Conservation (phyloP, 2,113 vertebrate genomes). For the Platycercus adscitus region DNA sequence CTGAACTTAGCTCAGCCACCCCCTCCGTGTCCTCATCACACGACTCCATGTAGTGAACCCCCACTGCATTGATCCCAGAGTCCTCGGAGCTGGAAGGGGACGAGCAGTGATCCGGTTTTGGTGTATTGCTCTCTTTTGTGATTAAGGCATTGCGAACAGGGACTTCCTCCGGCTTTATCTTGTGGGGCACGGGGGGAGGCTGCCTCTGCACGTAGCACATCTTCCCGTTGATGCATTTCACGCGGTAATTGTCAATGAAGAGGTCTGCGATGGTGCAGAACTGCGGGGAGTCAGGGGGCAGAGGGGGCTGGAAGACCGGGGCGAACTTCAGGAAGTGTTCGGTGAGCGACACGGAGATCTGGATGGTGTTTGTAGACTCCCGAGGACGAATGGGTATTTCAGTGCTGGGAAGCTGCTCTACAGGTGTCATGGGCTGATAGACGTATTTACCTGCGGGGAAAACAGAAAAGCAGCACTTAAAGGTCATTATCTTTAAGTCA, state of each 20-base stretch:
- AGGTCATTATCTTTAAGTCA: neutral
- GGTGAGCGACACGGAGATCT: slow-evolving; percentile 89
- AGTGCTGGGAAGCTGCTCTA: slow-evolving; percentile 93
- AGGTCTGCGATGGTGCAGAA: slow-evolving; percentile 95
- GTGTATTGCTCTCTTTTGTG: slow-evolving; percentile 81
- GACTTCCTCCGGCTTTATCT: slow-evolving; percentile 63
- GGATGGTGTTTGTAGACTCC: slow-evolving; percentile 85
- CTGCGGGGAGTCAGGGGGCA: slow-evolving; percentile 87
- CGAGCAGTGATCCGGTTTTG: slow-evolving; percentile 93
- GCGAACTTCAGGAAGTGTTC: slow-evolving; percentile 93
- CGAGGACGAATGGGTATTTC: slow-evolving; percentile 82
- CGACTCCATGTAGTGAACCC: slow-evolving; percentile 91
- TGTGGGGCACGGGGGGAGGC: slow-evolving; percentile 65
- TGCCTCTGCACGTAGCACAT: slow-evolving; percentile 98
- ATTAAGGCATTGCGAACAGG: slow-evolving; percentile 72
- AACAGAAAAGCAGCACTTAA: neutral
- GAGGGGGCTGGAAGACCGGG: slow-evolving; percentile 89
- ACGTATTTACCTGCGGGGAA: slow-evolving; percentile 89
- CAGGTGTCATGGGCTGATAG: slow-evolving; percentile 97
- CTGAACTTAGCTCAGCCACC: slow-evolving; percentile 83
- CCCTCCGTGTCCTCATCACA: slow-evolving; percentile 93
- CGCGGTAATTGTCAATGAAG: slow-evolving; percentile 95
- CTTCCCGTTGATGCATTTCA: slow-evolving; percentile 97
- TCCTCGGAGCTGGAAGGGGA: slow-evolving; percentile 97
- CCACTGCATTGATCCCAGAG: slow-evolving; percentile 94